Base-by-base conservation (phyloP, 2,888 invertebrate species). In the Linnaemya tessellans region DNA sequence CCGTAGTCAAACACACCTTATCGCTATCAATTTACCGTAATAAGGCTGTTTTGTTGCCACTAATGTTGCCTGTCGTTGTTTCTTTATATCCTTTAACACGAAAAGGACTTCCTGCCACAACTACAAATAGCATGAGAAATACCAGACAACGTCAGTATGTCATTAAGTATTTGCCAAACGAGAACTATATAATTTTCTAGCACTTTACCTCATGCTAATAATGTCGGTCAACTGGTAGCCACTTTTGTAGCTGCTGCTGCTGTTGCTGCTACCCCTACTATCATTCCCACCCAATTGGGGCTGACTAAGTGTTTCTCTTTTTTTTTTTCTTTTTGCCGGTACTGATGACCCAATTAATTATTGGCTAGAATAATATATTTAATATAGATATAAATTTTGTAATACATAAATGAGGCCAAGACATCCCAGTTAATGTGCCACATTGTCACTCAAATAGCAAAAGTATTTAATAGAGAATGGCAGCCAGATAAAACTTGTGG, bases 301-400 rank as follows among this genome's bases (percentile, higher is more conserved):
- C 18, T 65, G 54, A 22, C 15, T 30, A 54, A 30, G 43, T 18
- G 30, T 41, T 35, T 58, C 30, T 13, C 3, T 30, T 43, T 25
- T 18, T 18, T 46, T 18, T 38, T 54, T 65, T 46, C 1, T 43
- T 15, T 54, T 30, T 38, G 38, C 35, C 65, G 22, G 20, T 41
- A 30, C 58, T 80, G 65, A 75, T 85, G 82, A 79, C 85, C 82
- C 65, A 85, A 85, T 85, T 85, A 85, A 71, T 82, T 80, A 82
- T 82, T 82, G 79, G 49, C 82, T 75, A 75, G 67, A 85, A 82
- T 82, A 85, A 82, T 82, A 65, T 81, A 79, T 79, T 64, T 78
- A 64, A 81, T 81, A 81, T 65, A 64, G 65, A 79, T 84, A 71
- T 67, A 58, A 75, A 71, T 41, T 71, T n/a, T 80, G 35, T 49